Evolutionary conservation across 2,113 vertebrate species (phyloP).

Genomic region (Poecile atricapillus): DNA sequence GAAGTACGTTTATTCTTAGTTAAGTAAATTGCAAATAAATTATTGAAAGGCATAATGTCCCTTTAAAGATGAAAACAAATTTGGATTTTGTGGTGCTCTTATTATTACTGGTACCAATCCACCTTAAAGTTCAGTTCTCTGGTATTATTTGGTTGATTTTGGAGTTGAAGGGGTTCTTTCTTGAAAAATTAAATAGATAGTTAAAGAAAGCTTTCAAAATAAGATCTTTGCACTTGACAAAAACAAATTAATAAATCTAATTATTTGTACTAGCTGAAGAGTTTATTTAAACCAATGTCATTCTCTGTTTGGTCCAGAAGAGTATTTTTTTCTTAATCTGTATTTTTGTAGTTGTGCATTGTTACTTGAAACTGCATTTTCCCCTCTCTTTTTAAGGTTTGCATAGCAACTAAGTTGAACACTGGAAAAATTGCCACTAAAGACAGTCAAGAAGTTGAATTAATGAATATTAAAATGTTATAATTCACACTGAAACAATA

Average conservation of each 20-base stretch:
- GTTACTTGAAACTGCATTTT: neutral
- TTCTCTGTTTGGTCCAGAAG: neutral
- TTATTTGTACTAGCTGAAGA: neutral
- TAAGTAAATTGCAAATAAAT: neutral
- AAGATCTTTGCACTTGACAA: neutral
- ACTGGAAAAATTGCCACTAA: slow-evolving; percentile 48
- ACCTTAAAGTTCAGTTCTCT: neutral
- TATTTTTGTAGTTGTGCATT: neutral
- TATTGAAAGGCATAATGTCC: neutral
- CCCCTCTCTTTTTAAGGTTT: slow-evolving; percentile 6
- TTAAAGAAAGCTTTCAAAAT: neutral
- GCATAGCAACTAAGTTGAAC: slow-evolving; percentile 24
- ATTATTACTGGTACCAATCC: neutral
- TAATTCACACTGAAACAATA: slow-evolving; percentile 66
- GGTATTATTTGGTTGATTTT: neutral
- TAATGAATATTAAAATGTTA: slow-evolving; percentile 69
- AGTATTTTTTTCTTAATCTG: neutral
- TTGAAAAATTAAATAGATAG: neutral
- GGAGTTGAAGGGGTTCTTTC: neutral
- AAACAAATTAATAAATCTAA: neutral
- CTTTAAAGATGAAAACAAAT: neutral
- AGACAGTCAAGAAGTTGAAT: neutral
- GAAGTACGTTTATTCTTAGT: neutral
- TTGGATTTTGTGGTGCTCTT: neutral
- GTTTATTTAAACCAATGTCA: neutral